These are phyloP conservation scores for Pituophis catenifer DNA, from an alignment of 2,113 vertebrate genomes.

Conservation along the genomic window DNA sequence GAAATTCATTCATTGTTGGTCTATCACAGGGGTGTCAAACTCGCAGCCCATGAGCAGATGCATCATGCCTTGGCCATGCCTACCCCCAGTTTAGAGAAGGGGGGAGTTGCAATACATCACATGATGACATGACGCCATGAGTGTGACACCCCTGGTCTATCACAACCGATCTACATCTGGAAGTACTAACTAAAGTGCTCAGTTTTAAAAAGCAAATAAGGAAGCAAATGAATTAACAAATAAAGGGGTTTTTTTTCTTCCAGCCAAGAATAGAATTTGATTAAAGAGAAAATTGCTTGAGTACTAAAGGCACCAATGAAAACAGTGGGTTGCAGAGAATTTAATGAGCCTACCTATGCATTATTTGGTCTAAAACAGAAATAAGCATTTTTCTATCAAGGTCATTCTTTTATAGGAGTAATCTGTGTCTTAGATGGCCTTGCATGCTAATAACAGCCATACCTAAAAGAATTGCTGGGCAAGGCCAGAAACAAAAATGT, in stretches of 20 bases:
- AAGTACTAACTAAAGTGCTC: neutral
- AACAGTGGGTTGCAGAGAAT: neutral
- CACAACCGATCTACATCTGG: neutral
- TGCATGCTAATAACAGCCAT: neutral
- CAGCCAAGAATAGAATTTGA: neutral
- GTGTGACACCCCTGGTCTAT: neutral
- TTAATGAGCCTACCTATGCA: neutral
- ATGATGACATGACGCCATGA: no score
- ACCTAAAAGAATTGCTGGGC: neutral
- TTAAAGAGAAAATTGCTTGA: neutral
- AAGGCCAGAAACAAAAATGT: neutral
- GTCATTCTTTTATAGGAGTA: neutral
- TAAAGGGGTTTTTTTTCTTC: neutral
- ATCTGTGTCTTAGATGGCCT: neutral
- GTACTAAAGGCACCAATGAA: neutral
- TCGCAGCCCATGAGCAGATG: no score
- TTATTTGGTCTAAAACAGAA: neutral
- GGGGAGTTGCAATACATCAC: no score
- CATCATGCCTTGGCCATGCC: no score
- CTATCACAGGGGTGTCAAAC: neutral
- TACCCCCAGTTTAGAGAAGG: no score
- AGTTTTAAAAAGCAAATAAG: neutral
- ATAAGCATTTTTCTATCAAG: neutral
- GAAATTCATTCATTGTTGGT: neutral
- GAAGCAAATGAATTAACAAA: neutral